Percentiles rank a stretch among this genome's conserved stretches.
Evolutionary conservation across 2,888 invertebrate genomes (phyloP).

Genomic region (Thymelicus lineola): DNA sequence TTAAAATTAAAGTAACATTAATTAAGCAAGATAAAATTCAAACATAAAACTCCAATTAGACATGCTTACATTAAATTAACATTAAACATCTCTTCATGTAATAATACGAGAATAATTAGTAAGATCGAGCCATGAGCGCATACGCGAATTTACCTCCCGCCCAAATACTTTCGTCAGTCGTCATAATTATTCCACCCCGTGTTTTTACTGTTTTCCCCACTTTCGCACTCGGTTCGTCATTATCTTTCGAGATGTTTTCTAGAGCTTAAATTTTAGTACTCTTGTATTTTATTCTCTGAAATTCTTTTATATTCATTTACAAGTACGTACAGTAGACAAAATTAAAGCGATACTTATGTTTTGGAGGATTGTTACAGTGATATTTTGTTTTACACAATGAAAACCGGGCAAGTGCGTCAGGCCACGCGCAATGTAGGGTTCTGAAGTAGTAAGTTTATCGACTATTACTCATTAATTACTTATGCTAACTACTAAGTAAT

Average conservation of each 20-base stretch:
- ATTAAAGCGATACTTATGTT: no score
- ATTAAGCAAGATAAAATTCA: not conserved
- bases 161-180: conserved; percentile 31
- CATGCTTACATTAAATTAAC: conserved; percentile 23
- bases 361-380: no score
- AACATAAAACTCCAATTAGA: not conserved
- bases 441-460: no score
- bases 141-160: conserved; percentile 32
- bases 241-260: conserved; percentile 30
- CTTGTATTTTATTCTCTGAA: conserved; percentile 13
- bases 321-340: no score
- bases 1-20: no score
- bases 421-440: no score
- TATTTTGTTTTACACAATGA: no score
- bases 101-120: conserved; percentile 36
- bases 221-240: conserved; percentile 27
- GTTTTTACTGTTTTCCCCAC: conserved; percentile 32
- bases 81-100: conserved; percentile 17
- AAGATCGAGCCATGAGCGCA: conserved; percentile 33
- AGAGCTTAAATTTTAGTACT: conserved; percentile 25
- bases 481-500: no score
- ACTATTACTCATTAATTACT: no score
- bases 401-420: no score
- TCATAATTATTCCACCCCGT: conserved; percentile 36
- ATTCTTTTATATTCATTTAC: no score